These are phyloP conservation scores for Lampris megalopsis DNA, from an alignment of 2,113 vertebrate genomes.

Conservation along the genomic window DNA sequence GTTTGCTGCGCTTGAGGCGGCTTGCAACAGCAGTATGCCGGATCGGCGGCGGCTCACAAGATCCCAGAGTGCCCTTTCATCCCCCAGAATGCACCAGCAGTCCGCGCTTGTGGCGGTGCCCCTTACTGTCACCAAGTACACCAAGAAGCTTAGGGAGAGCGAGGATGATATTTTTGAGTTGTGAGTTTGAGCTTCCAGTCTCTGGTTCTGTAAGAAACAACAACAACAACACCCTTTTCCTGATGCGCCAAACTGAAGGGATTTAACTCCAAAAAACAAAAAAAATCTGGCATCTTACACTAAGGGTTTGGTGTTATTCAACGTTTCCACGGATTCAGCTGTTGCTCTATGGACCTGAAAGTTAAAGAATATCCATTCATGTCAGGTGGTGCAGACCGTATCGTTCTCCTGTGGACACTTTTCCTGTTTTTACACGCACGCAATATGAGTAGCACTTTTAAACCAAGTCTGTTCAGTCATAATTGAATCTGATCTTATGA, in stretches of 20 bases:
- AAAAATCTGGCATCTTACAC: background rate
- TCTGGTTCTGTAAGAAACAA: conserved; percentile 5
- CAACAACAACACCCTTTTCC: background rate
- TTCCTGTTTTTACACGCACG: background rate
- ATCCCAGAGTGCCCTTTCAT: conserved; percentile 39
- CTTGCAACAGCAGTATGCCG: conserved; percentile 33
- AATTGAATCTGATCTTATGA: conserved; percentile 27
- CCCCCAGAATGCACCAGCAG: conserved; percentile 70
- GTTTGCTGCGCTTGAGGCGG: conserved; percentile 70
- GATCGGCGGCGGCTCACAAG: conserved; percentile 33
- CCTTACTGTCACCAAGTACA: conserved; percentile 84
- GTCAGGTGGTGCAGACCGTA: no score
- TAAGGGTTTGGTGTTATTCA: background rate
- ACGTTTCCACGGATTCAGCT: conserved; percentile 3
- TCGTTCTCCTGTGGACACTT: background rate
- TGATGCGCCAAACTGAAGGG: background rate
- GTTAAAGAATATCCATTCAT: background rate
- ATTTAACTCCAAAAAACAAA: background rate
- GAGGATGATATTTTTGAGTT: conserved; percentile 94
- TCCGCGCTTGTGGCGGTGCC: conserved; percentile 80
- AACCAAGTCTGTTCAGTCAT: conserved; percentile 12
- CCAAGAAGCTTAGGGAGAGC: conserved; percentile 80
- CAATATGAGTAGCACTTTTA: background rate
- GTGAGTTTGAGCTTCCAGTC: conserved; percentile 65
- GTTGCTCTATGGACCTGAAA: background rate